Evolutionary conservation across 1,140 invertebrate genomes (phyloP).

Genomic region (Lutraria rhynchaena): DNA sequence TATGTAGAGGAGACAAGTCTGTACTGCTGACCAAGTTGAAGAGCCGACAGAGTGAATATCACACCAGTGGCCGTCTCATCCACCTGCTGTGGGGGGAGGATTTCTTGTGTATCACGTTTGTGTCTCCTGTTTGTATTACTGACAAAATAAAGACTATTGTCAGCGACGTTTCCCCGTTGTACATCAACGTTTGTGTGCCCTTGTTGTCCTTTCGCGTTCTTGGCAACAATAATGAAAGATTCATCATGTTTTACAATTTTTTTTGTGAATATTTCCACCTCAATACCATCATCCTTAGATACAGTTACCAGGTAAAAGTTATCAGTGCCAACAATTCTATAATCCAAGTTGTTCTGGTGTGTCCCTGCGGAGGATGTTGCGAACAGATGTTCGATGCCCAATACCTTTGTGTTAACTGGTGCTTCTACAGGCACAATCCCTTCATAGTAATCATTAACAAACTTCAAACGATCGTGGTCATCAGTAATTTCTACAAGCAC

Average conservation of each 20-base stretch:
- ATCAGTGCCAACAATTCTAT: slow-evolving; percentile 32
- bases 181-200: slow-evolving; percentile 30
- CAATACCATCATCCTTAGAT: slow-evolving; percentile 8
- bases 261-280: slow-evolving; percentile 35
- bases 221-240: slow-evolving; percentile 34
- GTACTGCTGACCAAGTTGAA: background rate
- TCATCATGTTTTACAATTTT: too few species aligned
- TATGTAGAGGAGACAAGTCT: slow-evolving; percentile 14
- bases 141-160: slow-evolving; percentile 10
- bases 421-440: slow-evolving; percentile 2
- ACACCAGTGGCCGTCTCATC: slow-evolving; percentile 22
- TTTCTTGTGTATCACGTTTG: slow-evolving; percentile 18
- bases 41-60: background rate
- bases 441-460: background rate
- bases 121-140: background rate
- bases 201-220: slow-evolving; percentile 7
- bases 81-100: background rate
- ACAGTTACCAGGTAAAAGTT: slow-evolving; percentile 34
- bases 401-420: slow-evolving; percentile 14
- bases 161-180: background rate
- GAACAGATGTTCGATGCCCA: slow-evolving; percentile 29
- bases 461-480: background rate
- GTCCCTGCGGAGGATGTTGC: background rate
- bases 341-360: slow-evolving; percentile 35
- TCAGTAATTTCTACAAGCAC: slow-evolving; percentile 17